Conservation (phyloP, 92 coral and sea anemone genomes). For the Parazoanthus atlanticus region DNA sequence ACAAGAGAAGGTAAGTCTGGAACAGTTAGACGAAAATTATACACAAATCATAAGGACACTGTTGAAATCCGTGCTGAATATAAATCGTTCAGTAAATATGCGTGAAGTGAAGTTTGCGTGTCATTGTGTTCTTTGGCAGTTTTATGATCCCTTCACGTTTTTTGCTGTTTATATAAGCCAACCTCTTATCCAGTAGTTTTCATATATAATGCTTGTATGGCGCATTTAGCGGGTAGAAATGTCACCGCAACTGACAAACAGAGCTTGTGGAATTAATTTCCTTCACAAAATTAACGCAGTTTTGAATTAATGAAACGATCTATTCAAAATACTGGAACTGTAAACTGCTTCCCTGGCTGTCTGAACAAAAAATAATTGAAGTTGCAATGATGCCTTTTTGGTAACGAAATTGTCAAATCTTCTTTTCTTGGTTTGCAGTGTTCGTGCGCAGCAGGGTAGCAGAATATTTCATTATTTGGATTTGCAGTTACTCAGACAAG, state of each 20-base stretch:
- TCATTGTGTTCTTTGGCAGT: conserved; percentile 17
- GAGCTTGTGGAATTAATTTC: conserved; percentile 7
- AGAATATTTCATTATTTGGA: not conserved
- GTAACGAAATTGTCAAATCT: not conserved
- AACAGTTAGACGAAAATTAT: conserved; percentile 22
- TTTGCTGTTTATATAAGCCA: conserved; percentile 17
- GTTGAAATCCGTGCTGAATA: not conserved
- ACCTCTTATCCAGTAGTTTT: not conserved
- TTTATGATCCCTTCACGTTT: conserved; percentile 25
- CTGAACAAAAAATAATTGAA: not conserved
- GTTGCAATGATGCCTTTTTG: not conserved
- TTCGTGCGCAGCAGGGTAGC: conserved; percentile 28
- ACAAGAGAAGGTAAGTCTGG: conserved; percentile 48
- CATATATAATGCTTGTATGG: not conserved
- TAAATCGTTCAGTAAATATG: conserved; percentile 18
- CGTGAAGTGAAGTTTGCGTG: conserved; percentile 1
- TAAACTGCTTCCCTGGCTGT: not conserved
- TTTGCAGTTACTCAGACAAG: conserved; percentile 2
- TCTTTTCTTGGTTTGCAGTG: not conserved
- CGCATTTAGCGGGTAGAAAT: not conserved
- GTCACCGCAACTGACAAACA: conserved; percentile 16
- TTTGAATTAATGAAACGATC: not conserved
- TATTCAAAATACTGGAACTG: not conserved
- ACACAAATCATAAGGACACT: not conserved
- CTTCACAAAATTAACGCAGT: conserved; percentile 4